phyloP scores from a whole-genome alignment of 2,797 vertebrate species.

The Bufotes viridis region DNA sequence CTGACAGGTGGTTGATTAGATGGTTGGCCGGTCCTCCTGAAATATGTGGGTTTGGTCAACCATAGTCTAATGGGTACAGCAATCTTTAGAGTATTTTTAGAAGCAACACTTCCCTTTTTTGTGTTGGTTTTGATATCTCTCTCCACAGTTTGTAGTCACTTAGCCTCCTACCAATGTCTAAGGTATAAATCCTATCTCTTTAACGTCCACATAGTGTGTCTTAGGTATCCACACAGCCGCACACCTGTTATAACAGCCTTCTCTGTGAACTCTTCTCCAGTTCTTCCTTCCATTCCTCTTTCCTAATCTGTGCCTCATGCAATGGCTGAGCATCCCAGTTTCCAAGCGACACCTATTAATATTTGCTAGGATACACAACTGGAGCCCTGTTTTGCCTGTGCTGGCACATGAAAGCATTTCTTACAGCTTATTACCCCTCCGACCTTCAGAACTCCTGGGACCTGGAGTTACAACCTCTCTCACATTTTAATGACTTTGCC shows the following conservation, averaged over 20 bases:
- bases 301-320: conserved; percentile 1
- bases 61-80: too few species aligned
- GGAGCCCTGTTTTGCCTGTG: background rate
- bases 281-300: background rate
- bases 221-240: background rate
- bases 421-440: conserved; percentile 25
- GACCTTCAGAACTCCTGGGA: conserved; percentile 35
- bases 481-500: conserved; percentile 54
- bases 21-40: too few species aligned
- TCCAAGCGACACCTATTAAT: conserved; percentile 5
- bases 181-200: too few species aligned
- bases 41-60: too few species aligned
- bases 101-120: too few species aligned
- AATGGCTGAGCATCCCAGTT: background rate
- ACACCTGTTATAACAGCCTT: background rate
- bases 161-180: too few species aligned
- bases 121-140: too few species aligned
- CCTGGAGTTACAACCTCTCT: conserved; percentile 44
- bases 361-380: conserved; percentile 35
- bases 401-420: conserved; percentile 26
- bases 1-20: too few species aligned
- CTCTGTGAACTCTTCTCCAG: background rate
- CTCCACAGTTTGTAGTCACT: too few species aligned
- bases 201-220: background rate
- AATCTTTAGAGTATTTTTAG: too few species aligned